Evolutionary conservation across 2,888 invertebrate species (phyloP), one percentile per base, ranked within the genome.

Genomic region (Hydroisotoma schaefferi): DNA sequence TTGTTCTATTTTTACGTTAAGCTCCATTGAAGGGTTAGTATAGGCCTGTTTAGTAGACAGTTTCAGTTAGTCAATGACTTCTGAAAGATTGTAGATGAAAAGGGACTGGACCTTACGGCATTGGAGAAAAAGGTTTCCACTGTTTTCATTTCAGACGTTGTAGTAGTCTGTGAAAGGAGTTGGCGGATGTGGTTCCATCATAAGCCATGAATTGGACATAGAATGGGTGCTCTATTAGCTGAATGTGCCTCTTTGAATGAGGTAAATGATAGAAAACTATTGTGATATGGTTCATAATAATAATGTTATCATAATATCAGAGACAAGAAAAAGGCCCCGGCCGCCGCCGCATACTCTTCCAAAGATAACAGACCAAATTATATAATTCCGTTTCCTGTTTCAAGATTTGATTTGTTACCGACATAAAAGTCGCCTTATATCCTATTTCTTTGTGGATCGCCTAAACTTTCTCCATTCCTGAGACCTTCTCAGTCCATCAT

Each of bases 341-440:
- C n/a, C 28, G 12, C 5, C 15, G 23, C 18, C 46, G 27, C 49
- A 60, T 67, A 63, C 57, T 67, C 61, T 67, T 67, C 61, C 59
- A 29, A 54, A 59, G 61, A 68, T 68, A 70, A 70, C 64, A 61
- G 62, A 65, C 64, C 67, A 70, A 72, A 72, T 72, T 70, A 70
- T 70, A 70, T 72, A 72, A 72, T 72, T 72, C 72, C 72, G 70
- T 72, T 72, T 70, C 66, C 71, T 65, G 68, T 69, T 70, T 68
- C 64, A 67, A 64, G 67, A 70, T 65, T 69, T 70, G 72, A 72
- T 72, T 72, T 72, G 72, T 72, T 64, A 62, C 67, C 64, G 65
- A 69, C 72, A 70, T 72, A 72, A 72, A 72, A 72, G 72, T 72
- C 72, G 67, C 68, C 70, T 70, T 70, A 70, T 68, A 72, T 72